These are phyloP conservation scores for Nothocercus julius DNA, from an alignment of 2,113 vertebrate genomes.

Conservation along the genomic window DNA sequence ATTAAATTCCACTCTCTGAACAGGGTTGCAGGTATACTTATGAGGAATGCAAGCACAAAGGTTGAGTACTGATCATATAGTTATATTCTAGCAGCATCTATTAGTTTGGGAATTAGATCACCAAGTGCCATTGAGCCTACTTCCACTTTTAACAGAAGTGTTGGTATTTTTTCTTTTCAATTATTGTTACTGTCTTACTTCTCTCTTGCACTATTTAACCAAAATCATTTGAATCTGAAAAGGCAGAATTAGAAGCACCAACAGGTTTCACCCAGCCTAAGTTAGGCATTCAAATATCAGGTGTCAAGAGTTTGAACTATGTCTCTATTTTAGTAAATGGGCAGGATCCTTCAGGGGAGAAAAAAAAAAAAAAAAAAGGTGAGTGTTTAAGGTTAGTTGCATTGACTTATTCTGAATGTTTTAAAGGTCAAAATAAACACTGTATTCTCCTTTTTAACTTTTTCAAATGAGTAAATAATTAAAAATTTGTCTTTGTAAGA, in stretches of 20 bases:
- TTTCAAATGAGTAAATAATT: background rate
- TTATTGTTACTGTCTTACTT: background rate
- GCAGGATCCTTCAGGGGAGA: background rate
- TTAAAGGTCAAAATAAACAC: background rate
- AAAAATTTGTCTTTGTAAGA: background rate
- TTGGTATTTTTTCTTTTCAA: background rate
- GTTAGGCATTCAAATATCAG: background rate
- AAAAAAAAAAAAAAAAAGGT: background rate
- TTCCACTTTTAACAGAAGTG: background rate
- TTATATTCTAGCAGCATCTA: background rate
- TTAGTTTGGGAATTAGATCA: background rate
- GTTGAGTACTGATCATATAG: background rate
- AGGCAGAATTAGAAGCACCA: background rate
- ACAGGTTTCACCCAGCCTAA: background rate
- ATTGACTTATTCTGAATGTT: background rate
- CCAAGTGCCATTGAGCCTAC: fast-evolving
- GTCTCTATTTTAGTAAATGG: background rate
- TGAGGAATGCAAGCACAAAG: background rate
- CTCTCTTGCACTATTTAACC: background rate
- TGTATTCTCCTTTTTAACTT: background rate
- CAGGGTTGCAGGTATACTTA: background rate
- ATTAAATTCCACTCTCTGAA: background rate
- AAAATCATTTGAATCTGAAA: background rate
- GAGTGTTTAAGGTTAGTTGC: background rate
- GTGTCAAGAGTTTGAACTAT: background rate